Percentiles rank a stretch among this genome's conserved stretches.
Conservation (phyloP, 2,888 invertebrate genomes). For the Carterocephalus palaemon region DNA sequence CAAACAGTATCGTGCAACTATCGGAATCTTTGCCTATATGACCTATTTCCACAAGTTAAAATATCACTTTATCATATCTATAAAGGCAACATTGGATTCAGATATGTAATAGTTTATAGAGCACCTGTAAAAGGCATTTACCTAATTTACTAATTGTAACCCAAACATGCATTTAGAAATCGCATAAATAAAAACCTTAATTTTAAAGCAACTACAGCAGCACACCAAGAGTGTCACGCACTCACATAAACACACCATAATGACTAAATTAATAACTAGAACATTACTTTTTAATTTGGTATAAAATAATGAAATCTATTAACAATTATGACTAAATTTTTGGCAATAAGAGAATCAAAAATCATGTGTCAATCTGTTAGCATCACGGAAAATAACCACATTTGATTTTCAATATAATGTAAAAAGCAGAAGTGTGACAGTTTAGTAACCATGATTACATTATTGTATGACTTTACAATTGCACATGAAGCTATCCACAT, state of each 20-base stretch:
- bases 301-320: constrained; percentile 60
- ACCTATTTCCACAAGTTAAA: constrained; percentile 62
- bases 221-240: constrained; percentile 62
- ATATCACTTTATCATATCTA: constrained; percentile 74
- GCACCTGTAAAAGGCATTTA: constrained; percentile 72
- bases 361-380: constrained; percentile 50
- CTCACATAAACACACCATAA: constrained; percentile 72
- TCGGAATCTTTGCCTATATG: constrained; percentile 65
- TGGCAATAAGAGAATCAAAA: constrained; percentile 77
- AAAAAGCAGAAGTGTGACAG: constrained; percentile 19
- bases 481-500: constrained; percentile 36
- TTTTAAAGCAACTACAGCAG: constrained; percentile 70
- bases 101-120: constrained; percentile 73
- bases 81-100: constrained; percentile 76
- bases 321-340: constrained; percentile 71
- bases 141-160: constrained; percentile 58
- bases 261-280: constrained; percentile 78
- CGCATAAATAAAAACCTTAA: constrained; percentile 60
- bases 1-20: constrained; percentile 63
- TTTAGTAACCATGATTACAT: constrained; percentile 7
- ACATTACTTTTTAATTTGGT: constrained; percentile 67
- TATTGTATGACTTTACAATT: constrained; percentile 15
- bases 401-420: constrained; percentile 9
- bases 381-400: constrained; percentile 36
- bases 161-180: constrained; percentile 65